Evolutionary conservation across 2,113 vertebrate genomes (phyloP), one percentile per base, ranked within the genome.

Genomic region (Eublepharis macularius): DNA sequence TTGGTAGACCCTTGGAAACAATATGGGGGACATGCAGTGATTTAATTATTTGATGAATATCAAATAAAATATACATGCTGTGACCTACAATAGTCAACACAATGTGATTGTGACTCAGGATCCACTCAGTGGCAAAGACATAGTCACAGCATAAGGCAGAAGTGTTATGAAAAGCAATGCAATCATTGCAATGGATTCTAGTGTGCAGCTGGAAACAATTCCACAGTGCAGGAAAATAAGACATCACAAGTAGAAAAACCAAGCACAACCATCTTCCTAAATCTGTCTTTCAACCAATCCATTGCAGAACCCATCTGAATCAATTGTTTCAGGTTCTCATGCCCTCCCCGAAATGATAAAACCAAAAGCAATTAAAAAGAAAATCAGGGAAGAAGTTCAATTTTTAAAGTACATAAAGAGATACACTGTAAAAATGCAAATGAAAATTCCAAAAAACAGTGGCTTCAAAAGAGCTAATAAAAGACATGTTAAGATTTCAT

Each of bases 51-150:
- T 14, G n/a, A 60, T 74, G 29, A 74, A 7, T 49, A 91, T 86
- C 92, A 92, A 84, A 49, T 82, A 91, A 89, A 93, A 91, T 87
- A 83, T 88, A 88, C 87, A 89, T 2, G 83, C 91, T 88, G 80
- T 45, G 92, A 95, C 76, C 86, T 88, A 54, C 77, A 94, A 92
- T 92, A 90, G 32, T 10, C 10, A 36, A 29, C 21, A 43, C 8
- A 17, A 49, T 11, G 6, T 70, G n/a, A 51, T 24, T 63, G 14
- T 60, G 69, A 73, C 17, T 57, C 47, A 57, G 34, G 34, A 82
- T 43, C 26, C 16, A 43, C n/a, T n/a, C n/a, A n/a, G n/a, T n/a
- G n/a, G n/a, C 78, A 87, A 0, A 0, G 89, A 82, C 72, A 65
- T 89, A 92, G 92, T 93, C 70, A 19, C 54, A 57, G 54, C 54